Evolutionary conservation across 1,140 invertebrate species (phyloP), one percentile per base, ranked within the genome.

Genomic region (Mercenaria mercenaria): DNA sequence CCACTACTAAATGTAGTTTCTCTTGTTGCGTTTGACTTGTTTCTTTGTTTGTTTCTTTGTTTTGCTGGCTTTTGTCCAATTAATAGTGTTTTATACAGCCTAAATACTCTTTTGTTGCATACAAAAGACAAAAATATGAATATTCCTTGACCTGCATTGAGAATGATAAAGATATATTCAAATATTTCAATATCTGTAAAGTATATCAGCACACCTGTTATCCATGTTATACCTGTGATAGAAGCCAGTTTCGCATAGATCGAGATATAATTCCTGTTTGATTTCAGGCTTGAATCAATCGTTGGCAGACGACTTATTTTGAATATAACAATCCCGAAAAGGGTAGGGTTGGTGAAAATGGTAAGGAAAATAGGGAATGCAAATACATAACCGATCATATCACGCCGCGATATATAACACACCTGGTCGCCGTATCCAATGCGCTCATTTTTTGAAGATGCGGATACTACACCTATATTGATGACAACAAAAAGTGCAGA

Each of bases 101-200:
- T 4, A 10, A 80, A 32, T 1, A 83, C 80, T 18, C 84, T 23
- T 37, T 43, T 74, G 34, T 39, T 86, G 84, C 67, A 86, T 10
- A 76, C 34, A 41, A 86, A 86, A 20, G 84, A 56, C 1, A 86
- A 20, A 43, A 86, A 86, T 23, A 86, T 74, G 47, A 86, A 76
- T 0, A 86, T 0, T 8, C 84, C 84, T 39, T 76, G 84, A 18
- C 84, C 72, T 50, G 67, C 50, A 77, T 41, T 59, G 3, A 74
- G 47, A 76, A 86, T 61, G 13, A 86, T 77, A 43, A 86, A 86
- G 18, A 86, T 29, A 52, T 86, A 86, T 15, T 23, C 84, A 61
- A 86, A 56, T 4, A 86, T 26, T 29, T 50, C 50, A 56, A n/a
- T 50, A 26, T 77, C 32, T 20, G 43, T 56, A 34, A 41, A 67